phyloP scores from a whole-genome alignment of 2,113 vertebrate genomes.

The Brachyistius frenatus region DNA sequence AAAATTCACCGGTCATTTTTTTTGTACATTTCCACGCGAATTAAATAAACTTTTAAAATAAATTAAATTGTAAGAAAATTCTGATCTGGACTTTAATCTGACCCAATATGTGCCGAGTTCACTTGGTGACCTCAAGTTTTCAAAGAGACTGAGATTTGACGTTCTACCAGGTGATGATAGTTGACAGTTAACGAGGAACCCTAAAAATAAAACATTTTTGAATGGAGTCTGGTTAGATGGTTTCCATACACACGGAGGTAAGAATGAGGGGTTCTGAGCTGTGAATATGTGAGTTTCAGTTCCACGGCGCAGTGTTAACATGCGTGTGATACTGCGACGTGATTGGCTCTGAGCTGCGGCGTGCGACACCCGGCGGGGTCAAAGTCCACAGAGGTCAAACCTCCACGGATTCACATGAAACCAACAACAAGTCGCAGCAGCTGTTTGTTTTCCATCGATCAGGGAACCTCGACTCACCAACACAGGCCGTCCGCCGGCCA shows the following conservation, averaged over 20 bases:
- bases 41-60: too few species aligned
- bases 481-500: conserved; percentile 13
- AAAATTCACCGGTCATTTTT: too few species aligned
- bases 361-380: conserved; percentile 22
- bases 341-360: conserved; percentile 25
- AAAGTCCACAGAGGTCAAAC: conserved; percentile 43
- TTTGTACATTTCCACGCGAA: too few species aligned
- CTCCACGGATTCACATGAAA: neutral
- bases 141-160: neutral
- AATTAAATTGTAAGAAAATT: too few species aligned
- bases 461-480: conserved; percentile 1
- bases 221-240: neutral
- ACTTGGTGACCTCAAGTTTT: neutral
- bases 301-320: too few species aligned
- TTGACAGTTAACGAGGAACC: neutral
- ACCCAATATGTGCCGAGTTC: neutral
- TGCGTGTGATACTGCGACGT: neutral
- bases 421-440: neutral
- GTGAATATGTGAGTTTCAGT: neutral
- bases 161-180: neutral
- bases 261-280: neutral
- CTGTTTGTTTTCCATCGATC: conserved; percentile 38
- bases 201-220: neutral
- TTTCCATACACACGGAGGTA: neutral
- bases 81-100: too few species aligned